Percentiles rank a stretch among this genome's conserved stretches.
Conservation (phyloP, 2,113 vertebrate species). For the Gopherus flavomarginatus region DNA sequence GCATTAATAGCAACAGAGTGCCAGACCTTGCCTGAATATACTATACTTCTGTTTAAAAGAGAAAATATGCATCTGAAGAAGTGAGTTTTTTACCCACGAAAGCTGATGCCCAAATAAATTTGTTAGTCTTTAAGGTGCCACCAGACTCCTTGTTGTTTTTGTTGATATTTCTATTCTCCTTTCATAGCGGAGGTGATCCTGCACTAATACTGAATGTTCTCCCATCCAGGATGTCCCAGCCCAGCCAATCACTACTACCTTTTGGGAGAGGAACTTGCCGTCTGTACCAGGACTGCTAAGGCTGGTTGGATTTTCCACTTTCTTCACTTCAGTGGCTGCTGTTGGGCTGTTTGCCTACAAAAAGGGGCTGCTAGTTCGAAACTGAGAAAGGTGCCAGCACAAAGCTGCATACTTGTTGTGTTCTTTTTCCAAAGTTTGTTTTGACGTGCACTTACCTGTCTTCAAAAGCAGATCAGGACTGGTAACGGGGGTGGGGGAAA, state of each 20-base stretch:
- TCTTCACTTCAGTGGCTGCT: conserved; percentile 79
- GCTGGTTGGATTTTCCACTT: conserved; percentile 83
- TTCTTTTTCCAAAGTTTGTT: neutral
- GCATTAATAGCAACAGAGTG: neutral
- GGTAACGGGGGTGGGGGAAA: neutral
- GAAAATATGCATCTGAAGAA: neutral
- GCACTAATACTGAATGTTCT: conserved; percentile 52
- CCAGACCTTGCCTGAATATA: neutral
- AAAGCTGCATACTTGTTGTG: neutral
- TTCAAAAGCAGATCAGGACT: neutral
- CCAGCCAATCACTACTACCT: conserved; percentile 85
- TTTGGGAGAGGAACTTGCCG: conserved; percentile 93
- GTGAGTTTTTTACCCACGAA: too few relatives aligned
- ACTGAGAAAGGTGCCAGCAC: conserved; percentile 57
- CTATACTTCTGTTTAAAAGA: neutral
- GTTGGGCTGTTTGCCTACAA: conserved; percentile 84
- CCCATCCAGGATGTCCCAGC: conserved; percentile 89
- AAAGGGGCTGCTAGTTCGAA: conserved; percentile 81
- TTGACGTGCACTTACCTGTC: neutral
- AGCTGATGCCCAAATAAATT: too few relatives aligned
- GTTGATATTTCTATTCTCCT: neutral
- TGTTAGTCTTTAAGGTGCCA: too few relatives aligned
- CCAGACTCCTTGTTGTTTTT: too few relatives aligned
- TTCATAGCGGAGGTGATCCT: neutral
- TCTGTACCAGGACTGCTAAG: conserved; percentile 90